phyloP scores from a whole-genome alignment of 1,140 invertebrate genomes.

The Antheraea pernyi region DNA sequence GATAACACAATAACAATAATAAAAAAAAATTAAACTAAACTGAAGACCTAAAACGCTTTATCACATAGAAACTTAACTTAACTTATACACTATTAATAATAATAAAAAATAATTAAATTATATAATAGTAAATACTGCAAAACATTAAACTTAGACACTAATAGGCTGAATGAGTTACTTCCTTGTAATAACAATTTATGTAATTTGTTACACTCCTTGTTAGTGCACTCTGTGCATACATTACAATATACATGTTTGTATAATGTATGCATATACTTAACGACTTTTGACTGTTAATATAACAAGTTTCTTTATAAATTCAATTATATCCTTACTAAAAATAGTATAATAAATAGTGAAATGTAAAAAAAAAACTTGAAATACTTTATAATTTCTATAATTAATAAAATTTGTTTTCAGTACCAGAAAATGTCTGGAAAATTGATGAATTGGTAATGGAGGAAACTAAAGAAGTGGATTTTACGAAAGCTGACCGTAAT shows the following conservation, averaged over 20 bases:
- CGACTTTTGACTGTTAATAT: slow-evolving; percentile 4
- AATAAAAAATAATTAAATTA: no score
- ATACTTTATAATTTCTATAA: no score
- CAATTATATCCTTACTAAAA: not conserved
- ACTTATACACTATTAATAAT: no score
- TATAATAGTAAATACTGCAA: no score
- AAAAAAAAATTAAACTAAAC: no score
- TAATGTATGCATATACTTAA: slow-evolving; percentile 11
- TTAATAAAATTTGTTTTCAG: slow-evolving; percentile 70
- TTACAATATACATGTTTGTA: not conserved
- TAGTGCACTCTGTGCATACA: not conserved
- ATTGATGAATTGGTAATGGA: slow-evolving; percentile 86
- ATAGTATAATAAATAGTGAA: no score
- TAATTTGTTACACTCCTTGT: not conserved
- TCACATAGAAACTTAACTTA: no score
- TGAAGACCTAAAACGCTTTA: no score
- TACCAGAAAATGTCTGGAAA: slow-evolving; percentile 90
- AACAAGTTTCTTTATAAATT: not conserved
- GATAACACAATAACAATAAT: no score
- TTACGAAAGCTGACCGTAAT: slow-evolving; percentile 81
- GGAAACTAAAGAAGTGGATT: slow-evolving; percentile 84
- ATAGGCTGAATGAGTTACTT: not conserved
- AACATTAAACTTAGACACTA: not conserved
- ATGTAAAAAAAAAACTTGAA: no score
- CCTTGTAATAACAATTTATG: not conserved